Conservation (phyloP, 2,797 vertebrate species). For the Danio albolineatus region DNA sequence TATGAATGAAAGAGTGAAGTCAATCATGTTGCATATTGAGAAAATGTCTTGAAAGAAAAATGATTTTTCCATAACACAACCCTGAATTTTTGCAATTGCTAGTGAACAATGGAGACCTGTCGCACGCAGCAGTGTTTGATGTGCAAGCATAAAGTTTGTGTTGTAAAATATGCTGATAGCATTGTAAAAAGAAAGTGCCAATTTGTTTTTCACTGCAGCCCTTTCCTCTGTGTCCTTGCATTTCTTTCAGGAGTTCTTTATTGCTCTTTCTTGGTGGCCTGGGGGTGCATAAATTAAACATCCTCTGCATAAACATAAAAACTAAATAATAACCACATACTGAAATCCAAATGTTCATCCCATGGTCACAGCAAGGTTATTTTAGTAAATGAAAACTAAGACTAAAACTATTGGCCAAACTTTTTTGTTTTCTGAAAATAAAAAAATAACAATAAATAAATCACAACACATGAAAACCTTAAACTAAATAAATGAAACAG, state of each 20-base stretch:
- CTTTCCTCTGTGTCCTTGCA: neutral
- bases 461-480: too few relatives aligned
- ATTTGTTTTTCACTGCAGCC: neutral
- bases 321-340: neutral
- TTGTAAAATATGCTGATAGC: neutral
- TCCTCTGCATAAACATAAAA: neutral
- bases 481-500: too few relatives aligned
- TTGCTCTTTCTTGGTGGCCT: neutral
- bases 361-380: too few relatives aligned
- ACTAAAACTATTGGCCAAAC: too few relatives aligned
- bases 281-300: neutral
- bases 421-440: too few relatives aligned
- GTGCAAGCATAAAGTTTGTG: neutral
- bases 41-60: slow-evolving; percentile 56
- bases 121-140: neutral
- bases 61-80: neutral
- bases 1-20: slow-evolving; percentile 2
- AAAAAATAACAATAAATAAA: too few relatives aligned
- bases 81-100: neutral
- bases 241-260: neutral
- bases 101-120: slow-evolving; percentile 1
- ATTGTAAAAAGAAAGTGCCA: neutral
- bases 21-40: slow-evolving; percentile 50
- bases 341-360: neutral
- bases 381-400: too few relatives aligned